phyloP scores from a whole-genome alignment of 2,888 invertebrate species.

The Troides oblongomaculatus region DNA sequence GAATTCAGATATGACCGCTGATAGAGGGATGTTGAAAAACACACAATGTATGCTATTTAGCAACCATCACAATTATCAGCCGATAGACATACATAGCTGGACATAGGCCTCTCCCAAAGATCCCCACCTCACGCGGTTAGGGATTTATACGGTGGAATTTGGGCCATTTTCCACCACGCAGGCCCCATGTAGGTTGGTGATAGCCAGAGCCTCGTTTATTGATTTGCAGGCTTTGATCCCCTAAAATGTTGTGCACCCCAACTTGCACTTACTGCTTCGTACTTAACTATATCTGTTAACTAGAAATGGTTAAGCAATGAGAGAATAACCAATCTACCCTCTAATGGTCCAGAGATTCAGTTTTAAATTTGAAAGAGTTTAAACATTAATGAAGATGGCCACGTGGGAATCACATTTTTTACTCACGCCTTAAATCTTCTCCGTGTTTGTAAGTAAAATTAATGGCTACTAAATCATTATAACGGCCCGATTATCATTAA shows the following conservation, averaged over 20 bases:
- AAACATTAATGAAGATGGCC: neutral
- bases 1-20: too few species aligned
- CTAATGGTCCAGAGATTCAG: neutral
- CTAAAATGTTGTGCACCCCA: neutral
- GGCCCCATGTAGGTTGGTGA: too few species aligned
- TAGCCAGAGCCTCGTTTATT: neutral
- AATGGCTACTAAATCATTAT: slow-evolving; percentile 37
- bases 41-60: too few species aligned
- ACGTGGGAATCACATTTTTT: slow-evolving; percentile 17
- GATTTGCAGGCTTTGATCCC: too few species aligned
- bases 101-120: too few species aligned
- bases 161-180: too few species aligned
- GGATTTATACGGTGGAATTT: too few species aligned
- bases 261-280: neutral
- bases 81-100: too few species aligned
- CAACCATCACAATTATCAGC: too few species aligned
- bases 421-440: slow-evolving; percentile 30
- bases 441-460: slow-evolving; percentile 33
- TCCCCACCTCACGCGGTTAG: too few species aligned
- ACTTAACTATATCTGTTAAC: neutral
- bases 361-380: neutral
- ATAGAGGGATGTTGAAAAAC: too few species aligned
- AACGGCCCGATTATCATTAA: slow-evolving; percentile 35
- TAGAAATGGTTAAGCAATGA: neutral
- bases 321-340: neutral